Conservation (phyloP, 2,113 vertebrate species). For the Grammomys dolichurus region DNA sequence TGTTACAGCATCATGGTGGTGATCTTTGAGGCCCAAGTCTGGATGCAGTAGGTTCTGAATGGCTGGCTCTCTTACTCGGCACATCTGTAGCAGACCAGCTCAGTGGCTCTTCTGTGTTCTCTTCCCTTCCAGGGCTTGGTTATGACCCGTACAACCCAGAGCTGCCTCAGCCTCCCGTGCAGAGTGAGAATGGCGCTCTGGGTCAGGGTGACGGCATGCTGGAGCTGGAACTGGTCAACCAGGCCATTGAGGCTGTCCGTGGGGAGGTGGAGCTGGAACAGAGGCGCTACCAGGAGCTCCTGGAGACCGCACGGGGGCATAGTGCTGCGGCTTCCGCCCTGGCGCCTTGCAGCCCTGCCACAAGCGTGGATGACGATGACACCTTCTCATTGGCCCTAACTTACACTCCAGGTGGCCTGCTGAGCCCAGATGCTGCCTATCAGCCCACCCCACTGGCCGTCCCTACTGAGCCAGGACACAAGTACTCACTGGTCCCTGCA, state of each 20-base stretch:
- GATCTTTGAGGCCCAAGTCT: background rate
- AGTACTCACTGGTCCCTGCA: conserved; percentile 92
- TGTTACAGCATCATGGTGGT: too few species aligned
- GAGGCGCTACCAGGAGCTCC: conserved; percentile 93
- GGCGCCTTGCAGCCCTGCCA: conserved; percentile 18
- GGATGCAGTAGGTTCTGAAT: background rate
- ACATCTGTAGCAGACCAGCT: background rate
- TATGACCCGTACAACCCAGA: conserved; percentile 97
- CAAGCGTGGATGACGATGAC: conserved; percentile 67
- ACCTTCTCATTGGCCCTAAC: conserved; percentile 84
- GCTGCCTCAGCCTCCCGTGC: conserved; percentile 87
- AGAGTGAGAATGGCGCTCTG: conserved; percentile 85
- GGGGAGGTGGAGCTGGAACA: conserved; percentile 95
- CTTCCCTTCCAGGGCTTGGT: conserved; percentile 88
- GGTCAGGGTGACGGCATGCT: conserved; percentile 83
- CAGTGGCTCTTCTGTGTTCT: background rate
- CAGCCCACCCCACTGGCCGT: conserved; percentile 91
- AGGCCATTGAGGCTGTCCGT: conserved; percentile 95
- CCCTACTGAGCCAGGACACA: conserved; percentile 85
- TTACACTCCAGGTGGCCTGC: conserved; percentile 88
- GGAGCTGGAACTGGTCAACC: conserved; percentile 96
- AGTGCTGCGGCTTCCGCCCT: conserved; percentile 82
- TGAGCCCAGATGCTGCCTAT: conserved; percentile 88
- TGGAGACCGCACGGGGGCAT: conserved; percentile 85
- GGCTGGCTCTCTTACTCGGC: background rate